These are phyloP conservation scores for Drosophila koepferae DNA, from an alignment of 2,888 invertebrate genomes.

Conservation along the genomic window DNA sequence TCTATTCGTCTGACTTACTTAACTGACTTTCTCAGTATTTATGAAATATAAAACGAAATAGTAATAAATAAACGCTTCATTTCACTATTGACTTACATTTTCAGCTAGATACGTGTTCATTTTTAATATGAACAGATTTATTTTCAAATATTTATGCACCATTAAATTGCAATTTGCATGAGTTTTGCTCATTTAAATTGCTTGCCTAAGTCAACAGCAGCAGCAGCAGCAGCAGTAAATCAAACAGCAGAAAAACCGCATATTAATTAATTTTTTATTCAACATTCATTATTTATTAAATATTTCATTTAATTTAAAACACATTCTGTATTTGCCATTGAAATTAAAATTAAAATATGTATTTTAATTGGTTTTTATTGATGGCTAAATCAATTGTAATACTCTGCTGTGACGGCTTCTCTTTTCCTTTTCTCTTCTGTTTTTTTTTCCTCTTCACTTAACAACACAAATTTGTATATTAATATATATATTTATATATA, in stretches of 20 bases:
- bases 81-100: background rate
- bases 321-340: slow-evolving; percentile 27
- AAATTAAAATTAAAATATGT: slow-evolving; percentile 19
- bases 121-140: background rate
- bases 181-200: background rate
- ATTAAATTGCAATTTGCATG: background rate
- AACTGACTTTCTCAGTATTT: no score
- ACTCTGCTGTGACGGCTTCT: slow-evolving; percentile 47
- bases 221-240: background rate
- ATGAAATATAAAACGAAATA: background rate
- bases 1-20: background rate
- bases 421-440: slow-evolving; percentile 12
- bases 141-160: background rate
- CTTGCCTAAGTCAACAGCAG: background rate
- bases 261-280: background rate
- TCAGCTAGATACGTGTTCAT: background rate
- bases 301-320: slow-evolving; percentile 38
- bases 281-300: slow-evolving; percentile 59
- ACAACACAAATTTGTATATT: slow-evolving; percentile 39
- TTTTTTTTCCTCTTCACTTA: slow-evolving; percentile 19
- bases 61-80: background rate
- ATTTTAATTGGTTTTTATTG: slow-evolving; percentile 34
- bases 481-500: slow-evolving; percentile 13
- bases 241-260: background rate
- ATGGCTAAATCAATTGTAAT: slow-evolving; percentile 40